Evolutionary conservation across 2,888 invertebrate genomes (phyloP).

Genomic region (Ashinkailepas kermadecensis): DNA sequence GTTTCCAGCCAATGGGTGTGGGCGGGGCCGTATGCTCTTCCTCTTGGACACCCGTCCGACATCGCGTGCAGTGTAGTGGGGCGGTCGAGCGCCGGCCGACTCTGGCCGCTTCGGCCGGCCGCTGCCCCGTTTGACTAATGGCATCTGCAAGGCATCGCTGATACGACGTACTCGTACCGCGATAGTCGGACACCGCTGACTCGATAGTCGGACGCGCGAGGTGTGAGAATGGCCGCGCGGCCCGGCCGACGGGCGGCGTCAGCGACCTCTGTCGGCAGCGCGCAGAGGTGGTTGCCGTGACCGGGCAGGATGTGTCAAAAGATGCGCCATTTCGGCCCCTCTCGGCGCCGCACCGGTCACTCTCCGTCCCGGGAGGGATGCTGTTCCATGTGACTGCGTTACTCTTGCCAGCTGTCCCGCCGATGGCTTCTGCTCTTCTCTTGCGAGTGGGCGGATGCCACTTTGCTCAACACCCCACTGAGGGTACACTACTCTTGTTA

Average conservation of each 20-base stretch:
- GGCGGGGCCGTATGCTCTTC: conserved; percentile 35
- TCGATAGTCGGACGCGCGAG: background rate
- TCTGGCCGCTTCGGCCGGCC: background rate
- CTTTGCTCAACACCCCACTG: background rate
- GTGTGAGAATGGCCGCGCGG: background rate
- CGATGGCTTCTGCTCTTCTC: background rate
- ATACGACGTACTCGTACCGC: background rate
- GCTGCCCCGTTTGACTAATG: conserved; percentile 4
- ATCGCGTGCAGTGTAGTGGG: background rate
- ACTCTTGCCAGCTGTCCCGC: background rate
- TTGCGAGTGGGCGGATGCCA: background rate
- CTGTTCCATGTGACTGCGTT: background rate
- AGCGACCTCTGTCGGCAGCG: background rate
- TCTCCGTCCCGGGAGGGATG: background rate
- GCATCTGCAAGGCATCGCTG: background rate
- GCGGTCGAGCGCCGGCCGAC: background rate
- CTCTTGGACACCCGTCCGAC: conserved; percentile 14
- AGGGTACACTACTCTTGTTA: too few relatives aligned
- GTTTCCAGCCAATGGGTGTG: conserved; percentile 44
- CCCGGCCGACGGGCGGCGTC: background rate
- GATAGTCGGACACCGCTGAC: conserved; percentile 1
- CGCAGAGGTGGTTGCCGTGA: background rate
- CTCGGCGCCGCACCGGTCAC: background rate
- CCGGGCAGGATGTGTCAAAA: background rate
- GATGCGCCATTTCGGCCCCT: background rate